These are phyloP conservation scores for Lethrus apterus DNA, from an alignment of 1,140 invertebrate genomes.

Conservation along the genomic window DNA sequence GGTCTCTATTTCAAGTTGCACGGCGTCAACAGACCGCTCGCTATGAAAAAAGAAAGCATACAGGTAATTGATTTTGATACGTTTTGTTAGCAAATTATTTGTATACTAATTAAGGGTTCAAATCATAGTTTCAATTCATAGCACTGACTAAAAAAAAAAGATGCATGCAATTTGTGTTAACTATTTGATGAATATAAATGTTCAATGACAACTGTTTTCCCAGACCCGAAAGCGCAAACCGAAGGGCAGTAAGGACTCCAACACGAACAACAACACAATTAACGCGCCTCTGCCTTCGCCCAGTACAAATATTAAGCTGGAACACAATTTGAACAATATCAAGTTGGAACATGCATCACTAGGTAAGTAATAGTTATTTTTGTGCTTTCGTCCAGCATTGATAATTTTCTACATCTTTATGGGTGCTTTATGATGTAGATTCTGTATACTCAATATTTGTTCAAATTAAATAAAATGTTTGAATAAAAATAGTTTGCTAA, in stretches of 20 bases:
- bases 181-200: background rate
- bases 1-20: conserved; percentile 91
- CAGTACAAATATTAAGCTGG: conserved; percentile 26
- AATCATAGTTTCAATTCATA: conserved; percentile 7
- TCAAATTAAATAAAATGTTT: background rate
- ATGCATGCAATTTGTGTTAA: background rate
- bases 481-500: no score
- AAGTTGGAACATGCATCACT: conserved; percentile 30
- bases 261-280: conserved; percentile 15
- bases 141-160: background rate
- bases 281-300: conserved; percentile 8
- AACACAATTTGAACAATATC: conserved; percentile 21
- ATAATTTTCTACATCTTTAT: no score
- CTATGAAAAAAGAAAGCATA: conserved; percentile 96
- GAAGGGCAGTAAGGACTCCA: conserved; percentile 54
- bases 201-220: conserved; percentile 26
- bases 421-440: no score
- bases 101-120: background rate
- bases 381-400: no score
- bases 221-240: conserved; percentile 89
- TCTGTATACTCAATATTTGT: background rate
- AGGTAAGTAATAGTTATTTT: conserved; percentile 28
- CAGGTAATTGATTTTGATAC: conserved; percentile 46
- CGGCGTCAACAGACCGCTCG: conserved; percentile 72
- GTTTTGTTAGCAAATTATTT: background rate